Percentiles rank a stretch among this genome's conserved stretches.
Evolutionary conservation across 2,888 invertebrate genomes (phyloP).

Genomic region (Glaucopsyche alexis): DNA sequence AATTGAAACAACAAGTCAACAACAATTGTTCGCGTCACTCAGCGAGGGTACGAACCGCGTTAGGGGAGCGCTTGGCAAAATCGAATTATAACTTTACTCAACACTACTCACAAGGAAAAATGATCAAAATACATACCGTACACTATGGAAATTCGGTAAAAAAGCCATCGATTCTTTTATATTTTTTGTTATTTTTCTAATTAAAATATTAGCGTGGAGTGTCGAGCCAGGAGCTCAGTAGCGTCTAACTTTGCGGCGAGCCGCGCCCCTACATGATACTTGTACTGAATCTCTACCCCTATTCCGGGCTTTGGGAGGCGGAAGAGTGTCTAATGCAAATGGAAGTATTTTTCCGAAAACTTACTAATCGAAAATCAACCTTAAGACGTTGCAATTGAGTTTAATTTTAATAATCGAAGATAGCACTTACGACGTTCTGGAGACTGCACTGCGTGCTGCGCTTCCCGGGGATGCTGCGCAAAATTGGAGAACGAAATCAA

Average conservation of each 20-base stretch:
- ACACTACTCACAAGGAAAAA: conserved; percentile 32
- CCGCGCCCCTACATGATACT: conserved; percentile 79
- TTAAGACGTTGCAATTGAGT: conserved; percentile 40
- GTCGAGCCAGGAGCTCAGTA: conserved; percentile 72
- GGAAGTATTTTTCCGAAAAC: conserved; percentile 45
- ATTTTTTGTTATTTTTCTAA: conserved; percentile 41
- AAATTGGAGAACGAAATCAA: conserved; percentile 80
- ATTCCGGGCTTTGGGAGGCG: conserved; percentile 74
- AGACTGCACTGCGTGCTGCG: conserved; percentile 75
- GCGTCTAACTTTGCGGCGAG: conserved; percentile 80
- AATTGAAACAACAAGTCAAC: conserved; percentile 71
- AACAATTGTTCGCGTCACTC: conserved; percentile 67
- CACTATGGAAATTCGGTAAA: conserved; percentile 29
- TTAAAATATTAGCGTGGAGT: conserved; percentile 55
- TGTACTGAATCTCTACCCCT: conserved; percentile 80
- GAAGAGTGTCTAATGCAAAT: conserved; percentile 43
- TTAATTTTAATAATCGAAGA: conserved; percentile 40
- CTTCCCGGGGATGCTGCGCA: conserved; percentile 81
- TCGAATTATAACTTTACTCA: conserved; percentile 57
- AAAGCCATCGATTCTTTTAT: conserved; percentile 44
- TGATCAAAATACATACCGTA: conserved; percentile 54
- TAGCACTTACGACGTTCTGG: conserved; percentile 55
- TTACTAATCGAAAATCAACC: conserved; percentile 41
- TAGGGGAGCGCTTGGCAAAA: conserved; percentile 59
- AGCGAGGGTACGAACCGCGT: conserved; percentile 58